Percentiles rank a stretch among this genome's conserved stretches.
These are phyloP conservation scores for Mylabris sibirica DNA, from an alignment of 2,888 invertebrate genomes.

Conservation along the genomic window DNA sequence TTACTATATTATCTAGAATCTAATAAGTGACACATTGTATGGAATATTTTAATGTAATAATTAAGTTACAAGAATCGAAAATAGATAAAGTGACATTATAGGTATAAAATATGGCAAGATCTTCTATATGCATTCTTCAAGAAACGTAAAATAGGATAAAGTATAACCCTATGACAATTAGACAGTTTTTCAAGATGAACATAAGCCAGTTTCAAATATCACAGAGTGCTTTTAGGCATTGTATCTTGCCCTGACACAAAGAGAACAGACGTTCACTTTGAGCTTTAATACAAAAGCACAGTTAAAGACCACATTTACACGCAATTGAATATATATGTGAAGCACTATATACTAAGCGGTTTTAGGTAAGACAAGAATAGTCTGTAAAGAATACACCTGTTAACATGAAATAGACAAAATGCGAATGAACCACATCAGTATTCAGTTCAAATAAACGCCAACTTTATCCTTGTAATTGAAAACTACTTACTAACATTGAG, in stretches of 20 bases:
- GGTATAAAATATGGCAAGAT: too few species aligned
- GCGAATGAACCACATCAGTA: neutral
- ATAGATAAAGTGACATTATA: too few species aligned
- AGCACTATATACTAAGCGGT: neutral
- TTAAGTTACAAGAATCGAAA: too few species aligned
- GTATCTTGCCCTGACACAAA: neutral
- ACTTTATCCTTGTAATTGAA: neutral
- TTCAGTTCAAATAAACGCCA: neutral
- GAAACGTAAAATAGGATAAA: too few species aligned
- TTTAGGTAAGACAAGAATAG: neutral
- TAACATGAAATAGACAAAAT: conserved; percentile 1
- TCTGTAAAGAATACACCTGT: neutral
- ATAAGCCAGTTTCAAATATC: too few species aligned
- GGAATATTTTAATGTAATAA: too few species aligned
- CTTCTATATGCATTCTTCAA: too few species aligned
- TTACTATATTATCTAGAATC: neutral
- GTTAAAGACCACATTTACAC: neutral
- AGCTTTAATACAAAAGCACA: neutral
- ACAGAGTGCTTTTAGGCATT: neutral
- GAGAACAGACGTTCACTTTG: neutral
- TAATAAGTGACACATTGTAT: neutral
- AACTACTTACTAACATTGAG: neutral
- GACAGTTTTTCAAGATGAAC: too few species aligned
- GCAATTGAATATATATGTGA: neutral
- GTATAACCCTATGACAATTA: too few species aligned